phyloP scores from a whole-genome alignment of 1,140 invertebrate species.

The Bombus impatiens region DNA sequence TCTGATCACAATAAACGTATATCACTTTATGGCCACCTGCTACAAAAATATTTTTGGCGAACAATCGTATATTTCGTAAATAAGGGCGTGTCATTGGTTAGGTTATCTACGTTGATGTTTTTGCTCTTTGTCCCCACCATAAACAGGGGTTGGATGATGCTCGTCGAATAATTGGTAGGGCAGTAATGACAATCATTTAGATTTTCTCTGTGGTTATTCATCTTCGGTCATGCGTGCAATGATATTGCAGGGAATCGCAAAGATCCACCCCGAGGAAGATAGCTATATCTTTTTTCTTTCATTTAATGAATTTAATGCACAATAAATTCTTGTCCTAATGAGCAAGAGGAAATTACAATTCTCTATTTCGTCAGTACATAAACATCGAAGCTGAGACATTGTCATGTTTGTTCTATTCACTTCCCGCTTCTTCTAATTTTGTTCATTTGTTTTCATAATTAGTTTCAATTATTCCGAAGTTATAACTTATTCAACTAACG shows the following conservation, averaged over 20 bases:
- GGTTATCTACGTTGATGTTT: conserved; percentile 15
- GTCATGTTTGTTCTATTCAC: no score
- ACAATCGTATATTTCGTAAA: conserved; percentile 5
- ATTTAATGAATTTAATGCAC: neutral
- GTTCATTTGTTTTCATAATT: no score
- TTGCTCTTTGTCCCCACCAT: conserved; percentile 21
- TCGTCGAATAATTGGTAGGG: conserved; percentile 40
- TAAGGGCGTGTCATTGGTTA: conserved; percentile 7
- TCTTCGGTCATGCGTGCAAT: conserved; percentile 35
- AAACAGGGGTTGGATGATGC: conserved; percentile 34
- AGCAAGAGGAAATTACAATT: neutral
- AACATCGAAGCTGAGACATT: no score
- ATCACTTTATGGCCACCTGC: conserved; percentile 1
- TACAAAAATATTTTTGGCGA: conserved; percentile 9
- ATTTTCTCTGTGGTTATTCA: conserved; percentile 31
- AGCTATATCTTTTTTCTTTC: neutral
- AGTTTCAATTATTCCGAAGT: no score
- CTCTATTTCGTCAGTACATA: neutral
- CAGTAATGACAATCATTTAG: conserved; percentile 50
- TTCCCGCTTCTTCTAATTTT: no score
- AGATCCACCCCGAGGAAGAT: neutral
- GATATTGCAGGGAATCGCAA: neutral
- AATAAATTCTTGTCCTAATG: neutral
- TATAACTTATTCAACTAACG: no score
- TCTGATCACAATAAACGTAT: neutral